Base-by-base conservation (phyloP, 1,140 invertebrate genomes). In the Lepidotrigona ventralis region DNA sequence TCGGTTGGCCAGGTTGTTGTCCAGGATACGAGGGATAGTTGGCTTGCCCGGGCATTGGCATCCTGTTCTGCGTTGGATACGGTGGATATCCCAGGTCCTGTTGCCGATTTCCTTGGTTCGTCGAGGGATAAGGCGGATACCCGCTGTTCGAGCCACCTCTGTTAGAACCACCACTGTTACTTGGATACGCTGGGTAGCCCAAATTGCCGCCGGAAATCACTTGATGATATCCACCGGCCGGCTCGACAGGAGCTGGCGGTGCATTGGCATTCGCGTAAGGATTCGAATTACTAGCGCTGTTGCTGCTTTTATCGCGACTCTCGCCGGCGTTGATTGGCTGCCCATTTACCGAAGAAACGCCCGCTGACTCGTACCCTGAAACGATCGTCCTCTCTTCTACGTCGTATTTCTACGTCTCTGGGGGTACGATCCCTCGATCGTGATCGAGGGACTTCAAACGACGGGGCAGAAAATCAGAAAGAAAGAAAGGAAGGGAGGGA, bases 311-410 rank as follows among this genome's bases (percentile, higher is more conserved):
- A 64, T 86, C 82, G 68, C 11, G 66, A 53, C n/a, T 46, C 0
- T 68, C 79, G 12, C 56, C 54, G 54, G 29, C 66, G 64, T 70
- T 85, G 54, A 81, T 71, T 15, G 82, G 88, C 11, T 93, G 92
- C 23, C 93, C 93, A 58, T 94, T 94, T 39, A 93, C 90, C 26
- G 89, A 87, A 1, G 91, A 90, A 19, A 93, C 88, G 15, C 93
- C 93, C 14, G 93, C 91, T 15, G 93, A 93, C 26, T 94, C 92
- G 83, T 90, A 93, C 75, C 89, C 93, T 94, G 91, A 79, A 94
- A 94, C 90, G 85, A 87, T 70, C 39, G 60, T 69, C 56, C 74
- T 79, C 74, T 79, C 64, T 54, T 69, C 85, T 87, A 79, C 79
- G 81, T 83, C 58, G 19, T 75, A 15, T 81, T 46, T 46, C n/a